Evolutionary conservation across 1,140 invertebrate species (phyloP).

Genomic region (Aricia agestis): DNA sequence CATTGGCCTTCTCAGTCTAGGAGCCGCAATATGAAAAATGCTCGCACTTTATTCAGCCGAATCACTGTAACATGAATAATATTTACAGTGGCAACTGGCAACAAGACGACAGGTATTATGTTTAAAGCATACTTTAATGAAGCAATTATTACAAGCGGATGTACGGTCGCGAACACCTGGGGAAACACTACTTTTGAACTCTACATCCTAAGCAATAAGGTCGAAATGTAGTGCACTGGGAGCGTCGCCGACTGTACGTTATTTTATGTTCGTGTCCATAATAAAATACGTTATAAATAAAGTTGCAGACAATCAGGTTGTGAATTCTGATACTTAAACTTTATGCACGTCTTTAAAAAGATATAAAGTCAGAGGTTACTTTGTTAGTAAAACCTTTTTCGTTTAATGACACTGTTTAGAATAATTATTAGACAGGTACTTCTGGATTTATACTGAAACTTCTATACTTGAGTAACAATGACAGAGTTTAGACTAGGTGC

Average conservation of each 20-base stretch:
- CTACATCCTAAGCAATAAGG: not conserved
- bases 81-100: not conserved
- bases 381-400: not conserved
- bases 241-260: not conserved
- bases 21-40: too few relatives aligned
- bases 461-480: too few relatives aligned
- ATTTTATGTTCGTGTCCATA: not conserved
- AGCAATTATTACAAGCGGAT: not conserved
- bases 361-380: not conserved
- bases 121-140: not conserved
- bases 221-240: not conserved
- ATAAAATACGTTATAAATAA: conserved; percentile 4
- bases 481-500: too few relatives aligned
- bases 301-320: conserved; percentile 2
- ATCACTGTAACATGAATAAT: not conserved
- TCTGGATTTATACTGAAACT: too few relatives aligned
- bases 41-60: not conserved
- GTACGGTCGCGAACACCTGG: not conserved
- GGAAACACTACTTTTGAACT: not conserved
- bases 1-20: too few relatives aligned
- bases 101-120: conserved; percentile 1
- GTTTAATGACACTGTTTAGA: not conserved
- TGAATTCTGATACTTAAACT: not conserved
- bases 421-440: too few relatives aligned
- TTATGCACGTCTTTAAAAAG: not conserved